Evolutionary conservation across 2,113 vertebrate species (phyloP), one percentile per base, ranked within the genome.

Genomic region (Trichomycterus rosablanca): DNA sequence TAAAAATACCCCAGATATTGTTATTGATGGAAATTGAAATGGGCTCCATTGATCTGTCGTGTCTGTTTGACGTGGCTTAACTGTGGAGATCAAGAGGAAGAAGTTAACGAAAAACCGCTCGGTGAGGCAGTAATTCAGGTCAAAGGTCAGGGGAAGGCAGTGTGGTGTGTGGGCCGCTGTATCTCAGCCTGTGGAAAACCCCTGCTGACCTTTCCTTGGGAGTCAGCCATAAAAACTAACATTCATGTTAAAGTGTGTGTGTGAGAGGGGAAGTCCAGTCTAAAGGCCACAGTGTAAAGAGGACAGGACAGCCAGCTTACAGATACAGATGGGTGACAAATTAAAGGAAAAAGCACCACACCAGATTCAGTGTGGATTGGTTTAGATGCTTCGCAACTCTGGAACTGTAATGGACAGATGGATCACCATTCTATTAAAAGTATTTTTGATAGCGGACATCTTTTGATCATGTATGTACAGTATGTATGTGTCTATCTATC

Each of bases 11-110:
- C 19, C 16, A 45, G 56, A 46, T 40, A 20, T 1, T 32, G 37
- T 2, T 18, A 18, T 44, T 48, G 39, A 42, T 58, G 37, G 23
- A 23, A 39, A 65, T 16, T 46, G 20, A 20, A 61, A n/a, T 30
- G 12, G n/a, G n/a, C n/a, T n/a, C n/a, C n/a, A n/a, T n/a, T n/a
- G n/a, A n/a, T n/a, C n/a, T n/a, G n/a, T n/a, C n/a, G 30, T 40
- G 15, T 24, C 3, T 22, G 1, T 80, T 60, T 76, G 70, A 82
- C 75, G 79, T 75, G 72, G 68, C 44, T 59, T 67, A 12, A 44
- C 46, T 68, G n/a, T 16, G 39, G 15, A 9, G 35, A 11, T 39
- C 12, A 24, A 57, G 1, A 37, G 3, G 28, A 40, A n/a, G 28
- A 28, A 56, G 23, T 59, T 19, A 52, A 20, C 1, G 28, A n/a